Evolutionary conservation across 2,797 vertebrate species (phyloP), one percentile per base, ranked within the genome.

Genomic region (Threskiornis aethiopicus): DNA sequence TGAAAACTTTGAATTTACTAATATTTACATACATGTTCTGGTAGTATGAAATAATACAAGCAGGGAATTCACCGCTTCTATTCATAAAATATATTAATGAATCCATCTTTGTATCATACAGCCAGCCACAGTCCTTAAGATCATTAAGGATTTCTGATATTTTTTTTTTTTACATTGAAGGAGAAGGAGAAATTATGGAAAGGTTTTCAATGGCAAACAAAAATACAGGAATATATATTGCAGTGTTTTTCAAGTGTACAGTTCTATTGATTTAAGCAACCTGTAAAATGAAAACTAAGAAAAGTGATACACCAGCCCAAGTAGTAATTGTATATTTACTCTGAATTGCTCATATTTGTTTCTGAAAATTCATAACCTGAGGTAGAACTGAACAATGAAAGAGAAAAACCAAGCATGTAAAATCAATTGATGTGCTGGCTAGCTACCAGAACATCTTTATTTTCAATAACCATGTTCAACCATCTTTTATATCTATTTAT

Each of bases 311-410:
- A 57, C 15, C 22, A 93, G 49, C 66, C 51, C 52, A 72, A 91
- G 29, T 5, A 84, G 65, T 11, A 90, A 59, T 52, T 83, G 33
- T 61, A 62, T 91, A 73, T 93, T 96, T 96, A 93, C 57, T 77
- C 65, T 70, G 76, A 94, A 87, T 85, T 94, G 69, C 72, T 94
- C 46, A 39, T 61, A 13, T 84, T 57, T 96, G 57, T 67, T 91
- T 83, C 84, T 87, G 84, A 94, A 87, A 96, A 95, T 92, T 83
- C 59, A 88, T 89, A 96, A 83, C 61, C 37, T 21, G 16, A 91
- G 69, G 66, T 59, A 87, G 89, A 78, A 72, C 31, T 81, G 64
- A 95, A 84, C 88, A 93, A 75, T 76, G 85, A 41, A 87, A 91
- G 49, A 2, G 10, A 71, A 93, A 90, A 93, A 37, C 16, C 79